These are phyloP conservation scores for Leistus spinibarbis DNA, from an alignment of 2,888 invertebrate genomes.

Conservation along the genomic window DNA sequence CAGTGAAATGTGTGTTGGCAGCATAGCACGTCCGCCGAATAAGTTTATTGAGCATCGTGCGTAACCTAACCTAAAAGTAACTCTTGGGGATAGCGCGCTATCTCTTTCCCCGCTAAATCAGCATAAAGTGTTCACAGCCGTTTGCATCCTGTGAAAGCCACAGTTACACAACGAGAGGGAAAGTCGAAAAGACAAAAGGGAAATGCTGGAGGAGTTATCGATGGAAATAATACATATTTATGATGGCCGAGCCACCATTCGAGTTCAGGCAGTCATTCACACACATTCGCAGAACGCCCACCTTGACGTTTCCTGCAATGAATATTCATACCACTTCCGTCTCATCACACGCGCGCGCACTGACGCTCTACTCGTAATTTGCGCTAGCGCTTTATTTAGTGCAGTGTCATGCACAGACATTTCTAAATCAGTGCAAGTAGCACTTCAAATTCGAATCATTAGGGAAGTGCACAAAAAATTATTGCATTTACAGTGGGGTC, in stretches of 20 bases:
- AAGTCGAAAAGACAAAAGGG: slow-evolving; percentile 9
- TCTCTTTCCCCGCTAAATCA: neutral
- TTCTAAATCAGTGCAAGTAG: neutral
- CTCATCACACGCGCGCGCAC: neutral
- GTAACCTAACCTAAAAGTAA: neutral
- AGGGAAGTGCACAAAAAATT: too few species aligned
- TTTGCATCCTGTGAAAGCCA: neutral
- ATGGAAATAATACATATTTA: slow-evolving; percentile 17
- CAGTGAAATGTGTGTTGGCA: neutral
- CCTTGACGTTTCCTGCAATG: neutral
- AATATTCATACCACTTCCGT: neutral
- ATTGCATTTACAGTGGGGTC: too few species aligned
- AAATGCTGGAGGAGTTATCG: neutral
- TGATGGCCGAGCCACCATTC: neutral
- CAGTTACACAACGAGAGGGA: neutral
- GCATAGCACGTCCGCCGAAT: neutral
- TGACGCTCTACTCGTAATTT: neutral
- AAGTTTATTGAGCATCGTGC: neutral
- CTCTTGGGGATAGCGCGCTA: neutral
- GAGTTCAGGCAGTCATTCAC: neutral
- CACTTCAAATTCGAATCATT: too few species aligned
- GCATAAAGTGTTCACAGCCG: neutral
- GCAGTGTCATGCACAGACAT: neutral
- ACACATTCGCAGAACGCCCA: neutral
- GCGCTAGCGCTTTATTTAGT: neutral